Evolutionary conservation across 2,797 vertebrate genomes (phyloP).

Genomic region (Sitta carolinensis): DNA sequence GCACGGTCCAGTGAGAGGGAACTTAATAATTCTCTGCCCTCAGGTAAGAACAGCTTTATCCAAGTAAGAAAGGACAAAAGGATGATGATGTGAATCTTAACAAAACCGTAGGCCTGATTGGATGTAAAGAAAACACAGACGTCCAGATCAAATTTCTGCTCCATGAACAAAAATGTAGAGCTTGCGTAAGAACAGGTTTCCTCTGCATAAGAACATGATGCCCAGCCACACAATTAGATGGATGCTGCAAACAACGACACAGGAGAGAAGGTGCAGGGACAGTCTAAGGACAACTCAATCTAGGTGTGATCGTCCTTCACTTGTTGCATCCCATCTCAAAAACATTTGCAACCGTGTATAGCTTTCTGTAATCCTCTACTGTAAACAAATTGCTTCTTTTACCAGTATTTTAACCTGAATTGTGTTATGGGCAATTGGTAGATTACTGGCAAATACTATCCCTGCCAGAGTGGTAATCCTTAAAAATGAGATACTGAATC

Average conservation of each 20-base stretch:
- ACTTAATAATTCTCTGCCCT: background rate
- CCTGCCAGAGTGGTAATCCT: background rate
- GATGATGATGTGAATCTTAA: background rate
- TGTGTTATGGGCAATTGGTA: background rate
- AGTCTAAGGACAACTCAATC: background rate
- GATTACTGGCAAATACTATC: background rate
- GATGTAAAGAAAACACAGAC: background rate
- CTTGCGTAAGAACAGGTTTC: background rate
- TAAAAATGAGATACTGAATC: background rate
- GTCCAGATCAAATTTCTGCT: background rate
- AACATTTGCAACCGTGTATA: background rate
- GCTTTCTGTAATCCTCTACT: background rate
- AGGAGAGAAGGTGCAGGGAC: background rate
- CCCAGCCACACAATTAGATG: background rate
- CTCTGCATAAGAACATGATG: background rate
- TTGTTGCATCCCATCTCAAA: background rate
- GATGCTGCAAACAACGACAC: background rate
- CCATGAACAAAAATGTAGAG: background rate
- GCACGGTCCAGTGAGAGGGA: background rate
- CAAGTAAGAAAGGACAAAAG: background rate
- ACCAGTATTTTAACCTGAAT: background rate
- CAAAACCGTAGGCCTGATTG: rapidly evolving
- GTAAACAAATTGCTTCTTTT: background rate
- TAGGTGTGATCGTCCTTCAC: background rate
- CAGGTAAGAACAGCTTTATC: background rate